Conservation (phyloP, 2,113 vertebrate species). For the Sitta europaea region DNA sequence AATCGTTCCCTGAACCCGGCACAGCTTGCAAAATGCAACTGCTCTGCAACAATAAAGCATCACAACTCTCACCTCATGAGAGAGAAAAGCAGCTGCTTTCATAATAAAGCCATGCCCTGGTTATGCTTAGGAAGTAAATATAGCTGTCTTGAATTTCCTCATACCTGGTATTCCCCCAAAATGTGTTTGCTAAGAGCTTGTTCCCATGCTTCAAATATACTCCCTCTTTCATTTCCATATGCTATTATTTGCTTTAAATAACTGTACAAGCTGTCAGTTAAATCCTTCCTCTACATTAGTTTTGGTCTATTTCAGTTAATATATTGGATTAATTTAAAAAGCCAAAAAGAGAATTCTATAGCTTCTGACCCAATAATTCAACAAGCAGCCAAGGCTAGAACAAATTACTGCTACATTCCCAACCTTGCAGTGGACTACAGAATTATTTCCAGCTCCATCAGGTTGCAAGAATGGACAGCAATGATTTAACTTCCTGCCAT, state of each 20-base stretch:
- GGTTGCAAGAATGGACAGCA: not conserved
- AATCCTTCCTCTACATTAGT: not conserved
- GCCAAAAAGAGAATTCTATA: not conserved
- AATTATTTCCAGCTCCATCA: not conserved
- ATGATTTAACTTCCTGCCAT: conserved; percentile 37
- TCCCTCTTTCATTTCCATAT: not conserved
- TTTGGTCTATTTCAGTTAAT: not conserved
- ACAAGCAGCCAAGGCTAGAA: not conserved
- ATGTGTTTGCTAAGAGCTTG: not conserved
- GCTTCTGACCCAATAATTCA: not conserved
- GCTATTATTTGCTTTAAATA: not conserved
- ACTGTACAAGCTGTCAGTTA: not conserved
- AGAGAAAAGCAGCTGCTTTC: not conserved
- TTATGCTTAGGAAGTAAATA: not conserved
- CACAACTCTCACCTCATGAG: not conserved
- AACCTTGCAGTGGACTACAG: not conserved
- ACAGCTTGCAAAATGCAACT: not conserved
- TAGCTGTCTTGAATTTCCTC: not conserved
- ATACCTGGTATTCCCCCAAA: not conserved
- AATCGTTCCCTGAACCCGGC: not conserved
- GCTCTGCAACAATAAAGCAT: not conserved
- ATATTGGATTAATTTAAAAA: not conserved
- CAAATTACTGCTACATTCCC: not conserved
- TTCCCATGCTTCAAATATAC: not conserved
- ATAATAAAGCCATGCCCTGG: not conserved